Evolutionary conservation across 37 sponge, comb jelly and placozoan genomes (phyloP), one percentile per base, ranked within the genome.

Genomic region (Cladorhizidae sp.): DNA sequence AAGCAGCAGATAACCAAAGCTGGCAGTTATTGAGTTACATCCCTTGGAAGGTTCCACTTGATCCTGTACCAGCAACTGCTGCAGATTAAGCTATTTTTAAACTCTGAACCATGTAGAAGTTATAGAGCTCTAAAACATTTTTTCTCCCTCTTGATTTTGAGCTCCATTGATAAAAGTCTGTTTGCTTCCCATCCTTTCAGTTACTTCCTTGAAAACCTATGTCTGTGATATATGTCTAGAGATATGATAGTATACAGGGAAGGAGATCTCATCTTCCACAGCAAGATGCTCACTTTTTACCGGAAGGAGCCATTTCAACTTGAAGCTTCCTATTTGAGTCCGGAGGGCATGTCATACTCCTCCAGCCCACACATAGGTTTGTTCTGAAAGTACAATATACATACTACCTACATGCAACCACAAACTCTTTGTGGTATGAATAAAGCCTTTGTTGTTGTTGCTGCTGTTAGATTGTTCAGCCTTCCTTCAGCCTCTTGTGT

Each of bases 261-360:
- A 8, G 90, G 91, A 9, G 87, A 91, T 65, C 42, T 70, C 14
- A 86, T 93, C 52, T 91, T 75, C 51, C 86, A 81, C 64, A 90
- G 96, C 25, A 98, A 98, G 74, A 75, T 93, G 49, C 90, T 98
- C 51, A 87, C 92, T 42, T 95, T 95, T 72, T 89, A 87, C 56
- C 86, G 99, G 28, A 91, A 89, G 70, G 88, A 91, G 59, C 74
- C 81, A 6, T 93, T 98, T 41, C 31, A 33, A 21, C 61, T 98
- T 0, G 73, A 85, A 40, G 95, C 94, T 1, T 56, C 40, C 22
- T 98, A 98, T 50, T 50, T 14, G n/a, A 3, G 17, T 67, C 56
- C 67, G 7, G 67, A 29, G 0, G 17, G 52, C 1, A 28, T 77
- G 8, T 63, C 78, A 8, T 17, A 3, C 50, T 41, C 64, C 28